Base-by-base conservation (phyloP, 2,113 vertebrate genomes). In the Chroicocephalus ridibundus region DNA sequence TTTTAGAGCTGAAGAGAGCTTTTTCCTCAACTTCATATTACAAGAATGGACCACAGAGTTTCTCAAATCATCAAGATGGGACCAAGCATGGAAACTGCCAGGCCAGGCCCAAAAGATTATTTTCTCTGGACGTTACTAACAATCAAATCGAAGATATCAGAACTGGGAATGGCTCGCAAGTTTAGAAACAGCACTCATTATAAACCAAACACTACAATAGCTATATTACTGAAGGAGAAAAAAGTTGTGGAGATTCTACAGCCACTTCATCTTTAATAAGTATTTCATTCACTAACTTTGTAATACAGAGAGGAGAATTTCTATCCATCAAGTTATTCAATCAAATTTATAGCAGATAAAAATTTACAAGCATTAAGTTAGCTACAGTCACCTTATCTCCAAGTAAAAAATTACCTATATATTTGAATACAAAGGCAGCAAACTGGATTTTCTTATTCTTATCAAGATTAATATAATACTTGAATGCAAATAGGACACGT, bases 361-460 rank as follows among this genome's bases (percentile, higher is more conserved):
- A 94, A 88, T 49, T 77, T 93, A 92, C 36, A 96, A 93, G 90
- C 68, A 85, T 72, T 80, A 95, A 65, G 70, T 92, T 90, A 71
- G 76, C 60, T 64, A 58, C 57, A 94, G 62, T 72, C 62, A 94
- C 55, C 72, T 94, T 94, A 88, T 88, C 81, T 92, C 72, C 78
- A 87, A 89, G 66, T 82, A 88, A 93, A 97, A 91, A 85, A 96
- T 90, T 4, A 79, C 21, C 55, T 76, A 84, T 18, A 61, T 91
- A 92, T 87, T 96, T 96, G 79, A 97, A 86, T 87, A 94, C n/a
- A 93, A 93, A 89, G 61, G 9, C 54, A 96, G 80, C n/a, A 92
- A 94, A 86, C 69, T 80, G 36, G 5, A 76, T 61, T 96, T 94
- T 75, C 68, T 88, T 78, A 71, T 77, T 95, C 80, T 90, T 91